phyloP scores from a whole-genome alignment of 2,888 invertebrate species.

The Acrobasis consociella region DNA sequence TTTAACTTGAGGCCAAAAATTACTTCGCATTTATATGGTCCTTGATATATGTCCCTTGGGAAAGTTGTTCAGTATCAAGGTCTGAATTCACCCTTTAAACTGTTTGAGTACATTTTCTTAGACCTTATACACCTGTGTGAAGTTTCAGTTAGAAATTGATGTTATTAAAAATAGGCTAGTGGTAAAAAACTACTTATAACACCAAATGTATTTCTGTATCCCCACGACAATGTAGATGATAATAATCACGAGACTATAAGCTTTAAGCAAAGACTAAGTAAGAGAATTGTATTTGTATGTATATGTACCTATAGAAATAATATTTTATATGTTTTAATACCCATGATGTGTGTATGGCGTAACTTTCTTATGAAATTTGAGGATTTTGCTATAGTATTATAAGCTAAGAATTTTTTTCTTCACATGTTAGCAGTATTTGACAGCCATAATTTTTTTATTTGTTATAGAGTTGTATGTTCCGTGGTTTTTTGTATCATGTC shows the following conservation, averaged over 20 bases:
- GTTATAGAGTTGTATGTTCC: slow-evolving; percentile 1
- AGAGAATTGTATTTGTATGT: slow-evolving; percentile 46
- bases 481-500: background rate
- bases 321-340: slow-evolving; percentile 42
- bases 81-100: too few species aligned
- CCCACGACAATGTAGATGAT: slow-evolving; percentile 44
- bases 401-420: slow-evolving; percentile 3
- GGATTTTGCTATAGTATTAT: slow-evolving; percentile 1
- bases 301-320: slow-evolving; percentile 49
- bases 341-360: slow-evolving; percentile 33
- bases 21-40: too few species aligned
- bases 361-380: slow-evolving; percentile 5
- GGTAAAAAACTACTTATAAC: background rate
- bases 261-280: slow-evolving; percentile 64
- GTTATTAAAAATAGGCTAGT: background rate
- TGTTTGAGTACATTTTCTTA: too few species aligned
- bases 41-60: too few species aligned
- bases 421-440: slow-evolving; percentile 1
- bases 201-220: slow-evolving; percentile 44
- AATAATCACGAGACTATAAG: slow-evolving; percentile 48
- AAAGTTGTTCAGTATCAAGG: too few species aligned
- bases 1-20: too few species aligned
- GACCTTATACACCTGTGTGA: too few species aligned
- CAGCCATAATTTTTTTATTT: slow-evolving; percentile 5
- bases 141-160: background rate